Evolutionary conservation across 30 jellyfish, hydroid and myxozoan species (phyloP).

Genomic region (Turritopsis dohrnii): DNA sequence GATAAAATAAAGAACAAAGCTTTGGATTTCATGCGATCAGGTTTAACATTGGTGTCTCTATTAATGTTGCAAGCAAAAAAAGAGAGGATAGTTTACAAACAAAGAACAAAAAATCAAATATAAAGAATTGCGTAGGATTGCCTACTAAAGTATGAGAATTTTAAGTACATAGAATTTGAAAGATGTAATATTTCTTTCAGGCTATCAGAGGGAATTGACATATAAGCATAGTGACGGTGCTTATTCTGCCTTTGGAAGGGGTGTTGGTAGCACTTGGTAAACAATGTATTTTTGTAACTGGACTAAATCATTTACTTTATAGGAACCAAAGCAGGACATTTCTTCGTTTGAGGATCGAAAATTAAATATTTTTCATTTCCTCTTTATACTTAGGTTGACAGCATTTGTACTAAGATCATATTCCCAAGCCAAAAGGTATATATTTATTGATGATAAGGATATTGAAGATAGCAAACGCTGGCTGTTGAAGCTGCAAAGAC

Average conservation of each 20-base stretch:
- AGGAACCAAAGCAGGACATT: neutral
- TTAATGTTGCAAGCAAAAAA: neutral
- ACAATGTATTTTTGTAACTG: too few relatives aligned
- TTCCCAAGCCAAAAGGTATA: slow-evolving; percentile 56
- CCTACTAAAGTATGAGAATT: neutral
- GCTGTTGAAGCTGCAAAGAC: slow-evolving; percentile 37
- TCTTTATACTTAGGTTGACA: slow-evolving; percentile 40
- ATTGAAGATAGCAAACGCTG: slow-evolving; percentile 22
- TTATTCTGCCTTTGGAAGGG: slow-evolving; percentile 58
- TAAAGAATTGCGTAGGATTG: neutral
- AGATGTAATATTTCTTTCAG: slow-evolving; percentile 14
- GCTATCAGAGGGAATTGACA: slow-evolving; percentile 76
- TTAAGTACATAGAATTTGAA: neutral
- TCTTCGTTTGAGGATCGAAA: neutral
- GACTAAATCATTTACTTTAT: too few relatives aligned
- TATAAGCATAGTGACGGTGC: slow-evolving; percentile 61
- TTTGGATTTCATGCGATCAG: slow-evolving; percentile 45
- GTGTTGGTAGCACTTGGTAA: slow-evolving; percentile 78
- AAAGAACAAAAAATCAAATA: neutral
- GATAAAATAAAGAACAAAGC: slow-evolving; percentile 47
- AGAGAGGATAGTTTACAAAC: neutral
- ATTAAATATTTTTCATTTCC: neutral
- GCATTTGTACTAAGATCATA: slow-evolving; percentile 75
- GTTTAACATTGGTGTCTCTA: slow-evolving; percentile 6
- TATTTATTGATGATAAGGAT: slow-evolving; percentile 54